Base-by-base conservation (phyloP, 1,140 invertebrate species). In the Cherax destructor region DNA sequence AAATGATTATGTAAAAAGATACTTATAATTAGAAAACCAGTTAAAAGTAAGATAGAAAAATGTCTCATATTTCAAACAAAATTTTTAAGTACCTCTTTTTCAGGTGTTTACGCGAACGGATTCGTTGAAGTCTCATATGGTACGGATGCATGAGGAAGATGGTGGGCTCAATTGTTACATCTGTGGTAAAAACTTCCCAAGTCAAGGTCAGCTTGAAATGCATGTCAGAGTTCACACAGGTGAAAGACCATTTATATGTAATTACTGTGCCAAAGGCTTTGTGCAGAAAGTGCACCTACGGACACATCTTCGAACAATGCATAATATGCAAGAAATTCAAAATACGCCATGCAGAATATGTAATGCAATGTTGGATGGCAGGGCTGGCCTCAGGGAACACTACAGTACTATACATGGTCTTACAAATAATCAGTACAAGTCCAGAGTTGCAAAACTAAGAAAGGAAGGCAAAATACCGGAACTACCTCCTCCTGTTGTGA, bases 181-280 rank as follows among this genome's bases (percentile, higher is more conserved):
- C 13, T 93, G 93, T 79, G 93, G 93, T 47, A 93, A 93, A 77
- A 92, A 91, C 65, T 93, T 93, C 76, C 93, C 93, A n/a, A 92
- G 91, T 61, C 93, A 93, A 61, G 92, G 93, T n/a, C 91, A 93
- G 59, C 88, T 93, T 41, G 92, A 93, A 59, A 91, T 92, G 76
- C 93, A 93, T 72, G 93, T 92, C 13, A 74, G 93, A 47, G 92
- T 92, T 30, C 93, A 93, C 87, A 93, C 93, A 13, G 93, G 93
- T 65, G 93, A 93, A 77, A 49, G 93, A 52, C 93, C 93, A 18
- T 93, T 93, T 74, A 92, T 88, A 74, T 92, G 91, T 74, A 86
- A 91, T 56, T 78, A 89, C n/a, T 93, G 92, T 86, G 78, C 65
- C n/a, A 89, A 92, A 83, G 92, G 90, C 30, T 93, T 93, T 87